phyloP scores from a whole-genome alignment of 2,113 vertebrate species.

The Climacteris rufus region DNA sequence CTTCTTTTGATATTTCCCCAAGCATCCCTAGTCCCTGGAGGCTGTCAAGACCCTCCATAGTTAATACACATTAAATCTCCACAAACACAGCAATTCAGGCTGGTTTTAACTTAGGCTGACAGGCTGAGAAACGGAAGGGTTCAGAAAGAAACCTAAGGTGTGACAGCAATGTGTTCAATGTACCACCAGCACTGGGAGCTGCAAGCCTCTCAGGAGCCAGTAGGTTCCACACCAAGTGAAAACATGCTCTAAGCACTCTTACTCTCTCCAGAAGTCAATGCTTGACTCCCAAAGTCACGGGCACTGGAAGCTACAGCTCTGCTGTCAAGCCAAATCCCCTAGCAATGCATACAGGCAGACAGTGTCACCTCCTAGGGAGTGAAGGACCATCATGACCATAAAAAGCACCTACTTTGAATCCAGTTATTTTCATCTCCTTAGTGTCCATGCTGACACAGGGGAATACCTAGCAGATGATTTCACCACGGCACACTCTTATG shows the following conservation, averaged over 20 bases:
- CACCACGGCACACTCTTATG: neutral
- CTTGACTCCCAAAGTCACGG: neutral
- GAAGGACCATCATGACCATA: neutral
- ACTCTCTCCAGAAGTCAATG: no score
- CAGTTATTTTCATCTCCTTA: neutral
- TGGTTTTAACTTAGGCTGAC: neutral
- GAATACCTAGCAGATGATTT: neutral
- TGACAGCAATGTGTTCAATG: neutral
- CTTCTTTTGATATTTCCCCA: neutral
- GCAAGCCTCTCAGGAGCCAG: neutral
- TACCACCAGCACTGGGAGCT: neutral
- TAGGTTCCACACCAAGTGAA: neutral
- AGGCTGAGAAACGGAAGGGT: neutral
- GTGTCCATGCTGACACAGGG: neutral
- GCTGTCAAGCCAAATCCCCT: neutral
- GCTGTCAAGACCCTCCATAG: fast-evolving
- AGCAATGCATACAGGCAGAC: neutral
- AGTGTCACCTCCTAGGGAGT: neutral
- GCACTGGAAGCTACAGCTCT: neutral
- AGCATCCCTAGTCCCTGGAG: neutral
- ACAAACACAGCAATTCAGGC: neutral
- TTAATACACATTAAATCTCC: neutral
- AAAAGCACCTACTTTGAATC: neutral
- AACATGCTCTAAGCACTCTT: neutral
- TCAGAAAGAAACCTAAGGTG: neutral